Base-by-base conservation (phyloP, 2,113 vertebrate species). In the Cyanocitta stelleri region DNA sequence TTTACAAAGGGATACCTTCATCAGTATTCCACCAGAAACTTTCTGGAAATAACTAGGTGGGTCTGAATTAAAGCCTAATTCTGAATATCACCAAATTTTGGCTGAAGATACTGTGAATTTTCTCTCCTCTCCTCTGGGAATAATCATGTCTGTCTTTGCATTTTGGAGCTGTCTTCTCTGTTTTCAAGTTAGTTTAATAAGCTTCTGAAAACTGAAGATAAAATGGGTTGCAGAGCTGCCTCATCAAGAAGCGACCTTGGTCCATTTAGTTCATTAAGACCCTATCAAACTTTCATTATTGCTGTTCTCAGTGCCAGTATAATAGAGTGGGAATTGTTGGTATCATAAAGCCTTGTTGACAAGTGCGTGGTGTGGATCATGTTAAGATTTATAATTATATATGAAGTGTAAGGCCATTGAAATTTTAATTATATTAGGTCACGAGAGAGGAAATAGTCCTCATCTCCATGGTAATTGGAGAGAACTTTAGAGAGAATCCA, bases 141-240 rank as follows among this genome's bases (percentile, higher is more conserved):
- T 39, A 91, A 73, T 85, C 55, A 48, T 23, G 17, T 18, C 77
- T 85, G 37, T 64, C 79, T 93, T 93, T 74, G 39, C 43, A 74
- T 88, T 95, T 88, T 71, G 63, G 39, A 90, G 10, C n/a, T 71
- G 6, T 72, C 80, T 77, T 89, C 61, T 63, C 81, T 71, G 32
- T 52, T 44, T 95, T 91, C 64, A 72, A 90, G 87, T 84, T 81
- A 92, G 75, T 90, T 94, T 93, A 92, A 96, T 95, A 92, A 92
- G 35, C 64, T 95, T 35, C 83, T 81, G 64, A 49, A 78, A 88
- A 86, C 33, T n/a, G 35, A 81, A 94, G 79, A 90, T 80, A 93
- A 91, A 93, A 85, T 29, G 29, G 7, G 6, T 80, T 74, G 51
- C 35, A 94, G 48, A 91, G 43, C 41, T 80, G n/a, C 56, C 55